phyloP scores from a whole-genome alignment of 2,888 invertebrate genomes.

The Agrotis ipsilon region DNA sequence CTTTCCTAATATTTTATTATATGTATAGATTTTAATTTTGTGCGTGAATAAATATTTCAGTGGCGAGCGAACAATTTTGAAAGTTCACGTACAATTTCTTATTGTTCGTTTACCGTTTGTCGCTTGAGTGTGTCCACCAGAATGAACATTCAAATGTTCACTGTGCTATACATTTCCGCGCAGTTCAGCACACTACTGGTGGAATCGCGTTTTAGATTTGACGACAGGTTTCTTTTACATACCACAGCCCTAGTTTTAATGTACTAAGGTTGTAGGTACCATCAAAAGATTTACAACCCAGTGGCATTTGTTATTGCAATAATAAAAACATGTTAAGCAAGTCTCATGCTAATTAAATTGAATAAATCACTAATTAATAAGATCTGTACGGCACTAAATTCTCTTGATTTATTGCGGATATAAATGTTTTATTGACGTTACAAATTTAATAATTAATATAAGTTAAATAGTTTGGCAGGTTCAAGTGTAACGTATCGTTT shows the following conservation, averaged over 20 bases:
- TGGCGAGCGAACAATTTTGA: too few species aligned
- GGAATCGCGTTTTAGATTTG: background rate
- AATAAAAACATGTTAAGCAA: slow-evolving; percentile 40
- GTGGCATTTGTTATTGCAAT: slow-evolving; percentile 22
- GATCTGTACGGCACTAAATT: slow-evolving; percentile 49
- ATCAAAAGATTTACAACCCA: slow-evolving; percentile 27
- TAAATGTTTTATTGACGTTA: slow-evolving; percentile 49
- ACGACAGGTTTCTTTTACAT: background rate
- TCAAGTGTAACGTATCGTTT: background rate
- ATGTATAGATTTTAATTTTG: too few species aligned
- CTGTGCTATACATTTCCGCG: too few species aligned
- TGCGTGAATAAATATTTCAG: too few species aligned
- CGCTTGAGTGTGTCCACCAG: too few species aligned
- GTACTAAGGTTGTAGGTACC: background rate
- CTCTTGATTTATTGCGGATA: slow-evolving; percentile 50
- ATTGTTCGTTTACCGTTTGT: too few species aligned
- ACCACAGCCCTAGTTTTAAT: background rate
- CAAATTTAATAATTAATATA: slow-evolving; percentile 36
- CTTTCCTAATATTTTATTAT: too few species aligned
- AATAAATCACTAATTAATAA: slow-evolving; percentile 61
- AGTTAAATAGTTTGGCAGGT: slow-evolving; percentile 23
- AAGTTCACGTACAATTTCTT: too few species aligned
- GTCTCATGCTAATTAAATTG: slow-evolving; percentile 15
- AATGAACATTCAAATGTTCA: too few species aligned
- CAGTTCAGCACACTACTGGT: background rate